These are phyloP conservation scores for Sympetrum striolatum DNA, from an alignment of 2,888 invertebrate species.

Conservation along the genomic window DNA sequence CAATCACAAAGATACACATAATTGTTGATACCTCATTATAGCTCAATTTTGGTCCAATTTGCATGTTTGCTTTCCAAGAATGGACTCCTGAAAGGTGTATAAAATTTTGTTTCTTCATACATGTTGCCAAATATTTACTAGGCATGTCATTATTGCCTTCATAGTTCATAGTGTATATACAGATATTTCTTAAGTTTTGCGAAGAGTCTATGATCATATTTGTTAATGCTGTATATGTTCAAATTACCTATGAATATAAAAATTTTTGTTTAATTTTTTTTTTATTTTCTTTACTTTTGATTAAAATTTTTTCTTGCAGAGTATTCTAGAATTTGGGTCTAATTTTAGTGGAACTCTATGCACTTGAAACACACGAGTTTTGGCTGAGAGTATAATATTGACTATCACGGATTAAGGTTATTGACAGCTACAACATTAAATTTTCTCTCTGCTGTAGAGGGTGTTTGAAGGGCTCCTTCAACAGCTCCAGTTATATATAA, in stretches of 20 bases:
- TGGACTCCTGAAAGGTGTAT: background rate
- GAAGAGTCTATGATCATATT: background rate
- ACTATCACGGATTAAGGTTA: too few relatives aligned
- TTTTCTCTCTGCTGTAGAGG: too few relatives aligned
- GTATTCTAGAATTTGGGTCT: background rate
- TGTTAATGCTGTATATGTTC: constrained; percentile 18
- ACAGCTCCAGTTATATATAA: too few relatives aligned
- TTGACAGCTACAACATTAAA: too few relatives aligned
- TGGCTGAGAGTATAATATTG: too few relatives aligned
- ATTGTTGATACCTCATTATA: constrained; percentile 13
- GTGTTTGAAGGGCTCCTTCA: too few relatives aligned
- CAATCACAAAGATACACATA: background rate
- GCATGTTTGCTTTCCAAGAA: background rate
- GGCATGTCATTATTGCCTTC: background rate
- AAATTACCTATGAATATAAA: constrained; percentile 18
- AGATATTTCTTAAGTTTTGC: background rate
- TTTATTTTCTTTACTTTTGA: background rate
- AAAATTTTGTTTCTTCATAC: background rate
- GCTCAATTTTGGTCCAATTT: constrained; percentile 6
- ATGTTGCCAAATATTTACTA: background rate
- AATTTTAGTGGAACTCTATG: background rate
- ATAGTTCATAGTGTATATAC: background rate
- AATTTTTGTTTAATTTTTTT: background rate
- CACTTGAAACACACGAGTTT: background rate
- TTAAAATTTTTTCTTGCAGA: background rate